These are phyloP conservation scores for Drosophila kanapiae DNA, from an alignment of 1,140 invertebrate species.

Conservation along the genomic window DNA sequence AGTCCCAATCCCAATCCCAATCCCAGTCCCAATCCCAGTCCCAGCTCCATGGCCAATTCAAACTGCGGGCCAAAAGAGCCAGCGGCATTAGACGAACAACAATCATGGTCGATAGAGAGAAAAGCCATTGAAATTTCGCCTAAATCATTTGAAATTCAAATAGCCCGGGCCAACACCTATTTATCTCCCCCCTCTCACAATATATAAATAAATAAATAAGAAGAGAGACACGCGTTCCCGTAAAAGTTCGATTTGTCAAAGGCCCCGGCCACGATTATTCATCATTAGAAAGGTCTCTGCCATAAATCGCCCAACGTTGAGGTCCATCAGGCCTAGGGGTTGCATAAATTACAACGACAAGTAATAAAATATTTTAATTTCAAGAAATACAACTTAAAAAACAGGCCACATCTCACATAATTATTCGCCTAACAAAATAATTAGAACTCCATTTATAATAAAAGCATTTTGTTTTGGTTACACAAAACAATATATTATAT, in stretches of 20 bases:
- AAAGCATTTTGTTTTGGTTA: no score
- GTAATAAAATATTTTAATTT: conserved; percentile 2
- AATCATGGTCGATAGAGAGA: conserved; percentile 7
- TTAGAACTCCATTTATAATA: no score
- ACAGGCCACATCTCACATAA: no score
- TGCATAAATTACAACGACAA: conserved; percentile 10
- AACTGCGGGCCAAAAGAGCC: conserved; percentile 48
- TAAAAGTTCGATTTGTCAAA: conserved; percentile 72
- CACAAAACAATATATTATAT: no score
- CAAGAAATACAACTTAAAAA: background rate
- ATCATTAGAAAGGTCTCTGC: conserved; percentile 47
- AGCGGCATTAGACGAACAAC: conserved; percentile 32
- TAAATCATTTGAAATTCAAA: conserved; percentile 75
- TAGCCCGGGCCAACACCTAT: conserved; percentile 54
- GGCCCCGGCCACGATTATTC: conserved; percentile 48
- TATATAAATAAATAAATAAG: no score
- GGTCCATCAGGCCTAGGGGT: conserved; percentile 1
- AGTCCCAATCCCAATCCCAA: background rate
- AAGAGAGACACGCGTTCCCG: conserved; percentile 35
- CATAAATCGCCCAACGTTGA: background rate
- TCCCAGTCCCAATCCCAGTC: background rate
- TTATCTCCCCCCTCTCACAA: conserved; percentile 2
- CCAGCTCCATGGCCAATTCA: conserved; percentile 5
- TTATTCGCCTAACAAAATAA: no score
- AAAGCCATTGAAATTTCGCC: conserved; percentile 49